phyloP scores from a whole-genome alignment of 2,797 vertebrate genomes.

The Xiphophorus birchmanni region DNA sequence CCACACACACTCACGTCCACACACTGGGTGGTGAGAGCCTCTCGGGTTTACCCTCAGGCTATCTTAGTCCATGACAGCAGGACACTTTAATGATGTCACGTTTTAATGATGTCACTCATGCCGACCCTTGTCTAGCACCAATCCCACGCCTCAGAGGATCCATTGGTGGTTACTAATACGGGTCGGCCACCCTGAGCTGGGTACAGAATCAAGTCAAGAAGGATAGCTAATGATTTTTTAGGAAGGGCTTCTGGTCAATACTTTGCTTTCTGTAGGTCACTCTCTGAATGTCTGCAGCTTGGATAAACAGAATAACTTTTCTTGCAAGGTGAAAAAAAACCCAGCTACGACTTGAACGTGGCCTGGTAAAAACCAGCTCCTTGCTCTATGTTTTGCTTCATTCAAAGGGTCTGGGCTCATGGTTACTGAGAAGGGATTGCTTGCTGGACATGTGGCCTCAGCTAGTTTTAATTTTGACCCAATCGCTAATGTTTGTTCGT shows the following conservation, averaged over 20 bases:
- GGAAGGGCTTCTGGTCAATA: neutral
- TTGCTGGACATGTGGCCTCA: neutral
- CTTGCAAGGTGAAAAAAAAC: neutral
- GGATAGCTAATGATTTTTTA: neutral
- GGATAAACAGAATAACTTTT: neutral
- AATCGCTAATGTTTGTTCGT: neutral
- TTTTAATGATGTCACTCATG: slow-evolving; percentile 76
- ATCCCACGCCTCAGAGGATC: slow-evolving; percentile 63
- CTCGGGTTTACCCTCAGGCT: slow-evolving; percentile 65
- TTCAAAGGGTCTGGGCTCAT: neutral
- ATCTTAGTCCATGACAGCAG: slow-evolving; percentile 57
- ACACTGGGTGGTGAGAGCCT: slow-evolving; percentile 26
- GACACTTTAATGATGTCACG: slow-evolving; percentile 78
- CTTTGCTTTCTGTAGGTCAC: neutral
- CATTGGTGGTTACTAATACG: slow-evolving; percentile 42
- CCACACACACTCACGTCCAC: slow-evolving; percentile 51
- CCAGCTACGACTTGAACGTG: neutral
- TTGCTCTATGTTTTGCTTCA: neutral
- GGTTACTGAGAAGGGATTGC: neutral
- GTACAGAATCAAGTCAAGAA: neutral
- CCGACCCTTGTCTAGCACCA: slow-evolving; percentile 76
- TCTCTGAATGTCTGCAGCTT: neutral
- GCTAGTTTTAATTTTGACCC: neutral
- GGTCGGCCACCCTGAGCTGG: slow-evolving; percentile 1
- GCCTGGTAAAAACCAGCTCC: neutral